These are phyloP conservation scores for Agrochola lota DNA, from an alignment of 2,888 invertebrate species.

Conservation along the genomic window DNA sequence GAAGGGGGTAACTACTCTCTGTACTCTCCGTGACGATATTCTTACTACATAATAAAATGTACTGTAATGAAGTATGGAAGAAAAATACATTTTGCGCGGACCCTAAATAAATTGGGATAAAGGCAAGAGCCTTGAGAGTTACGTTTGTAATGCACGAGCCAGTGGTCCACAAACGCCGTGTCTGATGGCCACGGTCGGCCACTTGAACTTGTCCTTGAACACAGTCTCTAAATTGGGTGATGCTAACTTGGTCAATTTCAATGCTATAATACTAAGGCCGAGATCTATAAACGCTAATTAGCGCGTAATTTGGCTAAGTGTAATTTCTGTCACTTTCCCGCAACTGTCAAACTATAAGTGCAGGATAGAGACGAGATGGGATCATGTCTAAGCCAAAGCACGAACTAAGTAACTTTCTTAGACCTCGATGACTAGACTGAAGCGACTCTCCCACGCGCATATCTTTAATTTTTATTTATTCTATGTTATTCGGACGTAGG, in stretches of 20 bases:
- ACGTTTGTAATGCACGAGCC: too few species aligned
- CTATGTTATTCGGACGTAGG: neutral
- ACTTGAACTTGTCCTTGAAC: conserved; percentile 2
- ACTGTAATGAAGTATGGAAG: neutral
- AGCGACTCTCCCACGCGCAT: neutral
- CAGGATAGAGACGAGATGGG: neutral
- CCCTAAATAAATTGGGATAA: neutral
- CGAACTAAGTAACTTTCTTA: neutral
- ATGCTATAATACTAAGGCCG: neutral
- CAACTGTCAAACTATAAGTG: neutral
- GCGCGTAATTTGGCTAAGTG: too few species aligned
- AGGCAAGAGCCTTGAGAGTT: too few species aligned
- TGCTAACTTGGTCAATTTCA: neutral
- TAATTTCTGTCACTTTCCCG: neutral
- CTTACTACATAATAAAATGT: neutral
- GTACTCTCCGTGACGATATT: too few species aligned
- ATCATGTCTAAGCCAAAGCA: neutral
- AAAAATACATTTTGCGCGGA: neutral
- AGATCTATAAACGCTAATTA: neutral
- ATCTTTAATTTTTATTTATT: neutral
- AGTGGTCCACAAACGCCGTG: neutral
- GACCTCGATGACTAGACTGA: too few species aligned
- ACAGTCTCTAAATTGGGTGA: neutral
- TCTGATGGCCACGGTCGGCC: neutral
- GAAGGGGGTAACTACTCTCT: too few species aligned